Evolutionary conservation across 2,113 vertebrate genomes (phyloP), one percentile per base, ranked within the genome.

Genomic region (Callochromis pleurospilus): DNA sequence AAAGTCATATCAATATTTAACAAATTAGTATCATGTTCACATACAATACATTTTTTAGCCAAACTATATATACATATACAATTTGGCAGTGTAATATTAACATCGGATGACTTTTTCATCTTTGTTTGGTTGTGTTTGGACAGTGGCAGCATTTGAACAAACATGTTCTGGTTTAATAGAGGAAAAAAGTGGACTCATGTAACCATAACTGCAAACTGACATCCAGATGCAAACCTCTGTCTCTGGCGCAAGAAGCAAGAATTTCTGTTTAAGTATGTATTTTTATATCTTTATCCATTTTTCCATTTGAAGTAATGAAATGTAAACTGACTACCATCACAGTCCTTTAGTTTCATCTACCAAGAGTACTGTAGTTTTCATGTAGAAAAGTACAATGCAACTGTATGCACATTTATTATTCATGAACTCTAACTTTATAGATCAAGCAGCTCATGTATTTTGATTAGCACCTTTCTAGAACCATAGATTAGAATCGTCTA

Each of bases 61-160:
- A 45, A 45, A 26, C 21, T 0, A 15, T 2, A 2, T 7, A 47
- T 4, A 15, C 0, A 6, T 6, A 40, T 11, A 54, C 1, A 1
- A 58, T 58, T 24, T 17, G 21, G 3, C 21, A 42, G 36, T 26
- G 40, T 21, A 47, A 73, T 70, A 45, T 70, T 70, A 9, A 24
- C 38, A 70, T 68, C 3, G 1, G n/a, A 3, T 42, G 12, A 3
- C 1, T 42, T 70, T 42, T 42, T 42, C 5, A 73, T 47, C 24
- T 29, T 47, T 47, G 21, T 75, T 24, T 68, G 62, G 19, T 68
- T 21, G 11, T 68, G 62, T 13, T 68, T 40, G 36, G 62, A 36
- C 0, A 68, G 33, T 40, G 36, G 36, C 62, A 68, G 19, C 11
- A 8, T 13, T 68, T 38, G 33, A 68, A 68, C 33, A 36, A 68